Evolutionary conservation across 2,888 invertebrate species (phyloP).

Genomic region (Seira sanloemensis): DNA sequence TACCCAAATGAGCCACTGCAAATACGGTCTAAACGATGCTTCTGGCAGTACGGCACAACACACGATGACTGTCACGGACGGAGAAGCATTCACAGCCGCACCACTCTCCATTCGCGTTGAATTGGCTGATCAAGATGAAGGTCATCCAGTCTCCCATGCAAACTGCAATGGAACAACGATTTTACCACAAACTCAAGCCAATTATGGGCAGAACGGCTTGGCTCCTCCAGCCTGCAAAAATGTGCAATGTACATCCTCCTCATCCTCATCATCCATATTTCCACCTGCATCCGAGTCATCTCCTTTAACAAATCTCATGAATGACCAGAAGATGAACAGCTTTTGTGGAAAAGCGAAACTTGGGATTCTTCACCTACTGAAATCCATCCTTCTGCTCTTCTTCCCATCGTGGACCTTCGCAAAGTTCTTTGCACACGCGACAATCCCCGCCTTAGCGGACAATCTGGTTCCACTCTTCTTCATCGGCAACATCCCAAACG

Average conservation of each 20-base stretch:
- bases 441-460: conserved; percentile 60
- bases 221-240: not conserved
- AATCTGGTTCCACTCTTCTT: conserved; percentile 66
- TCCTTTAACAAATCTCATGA: conserved; percentile 31
- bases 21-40: too few species aligned
- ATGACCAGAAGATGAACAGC: not conserved
- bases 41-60: too few species aligned
- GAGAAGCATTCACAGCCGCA: too few species aligned
- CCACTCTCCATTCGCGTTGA: too few species aligned
- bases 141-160: not conserved
- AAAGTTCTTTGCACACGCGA: conserved; percentile 59
- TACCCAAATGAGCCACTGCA: too few species aligned
- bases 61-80: too few species aligned
- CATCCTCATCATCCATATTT: too few species aligned
- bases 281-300: conserved; percentile 22
- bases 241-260: not conserved
- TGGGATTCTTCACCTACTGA: not conserved
- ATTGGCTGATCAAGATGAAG: too few species aligned
- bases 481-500: conserved; percentile 66
- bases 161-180: not conserved
- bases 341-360: too few species aligned
- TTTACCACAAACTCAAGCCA: not conserved
- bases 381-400: conserved; percentile 21
- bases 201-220: too few species aligned
- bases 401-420: conserved; percentile 58